Evolutionary conservation across 2,797 vertebrate species (phyloP).

Genomic region (Micromesistius poutassou): DNA sequence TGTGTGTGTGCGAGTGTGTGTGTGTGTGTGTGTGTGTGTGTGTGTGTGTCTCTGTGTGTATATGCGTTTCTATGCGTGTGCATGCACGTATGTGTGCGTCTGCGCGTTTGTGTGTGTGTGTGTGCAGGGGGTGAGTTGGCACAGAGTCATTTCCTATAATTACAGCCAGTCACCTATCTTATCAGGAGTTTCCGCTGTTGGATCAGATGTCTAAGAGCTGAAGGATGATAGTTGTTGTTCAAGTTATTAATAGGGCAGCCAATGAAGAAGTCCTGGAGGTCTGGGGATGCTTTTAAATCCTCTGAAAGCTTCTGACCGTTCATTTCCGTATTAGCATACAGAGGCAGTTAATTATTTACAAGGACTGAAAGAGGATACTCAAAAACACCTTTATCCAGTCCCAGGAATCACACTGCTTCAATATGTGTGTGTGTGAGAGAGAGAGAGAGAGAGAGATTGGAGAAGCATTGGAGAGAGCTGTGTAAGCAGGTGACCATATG

Average conservation of each 20-base stretch:
- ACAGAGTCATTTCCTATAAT: not conserved
- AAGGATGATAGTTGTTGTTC: not conserved
- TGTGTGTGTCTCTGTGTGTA: slow-evolving; percentile 1
- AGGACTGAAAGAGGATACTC: not conserved
- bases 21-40: not conserved
- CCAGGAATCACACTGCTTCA: too few species aligned
- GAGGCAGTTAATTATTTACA: slow-evolving; percentile 1
- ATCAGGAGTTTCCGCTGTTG: not conserved
- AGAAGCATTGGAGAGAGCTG: not conserved
- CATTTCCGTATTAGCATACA: not conserved
- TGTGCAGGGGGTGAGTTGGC: not conserved
- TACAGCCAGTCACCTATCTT: not conserved
- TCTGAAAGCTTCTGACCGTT: not conserved
- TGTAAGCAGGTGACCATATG: not conserved
- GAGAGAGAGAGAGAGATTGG: not conserved
- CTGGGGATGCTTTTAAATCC: not conserved
- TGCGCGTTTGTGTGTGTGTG: not conserved
- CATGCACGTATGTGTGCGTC: not conserved
- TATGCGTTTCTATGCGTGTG: not conserved
- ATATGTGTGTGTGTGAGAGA: not conserved
- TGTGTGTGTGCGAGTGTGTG: not conserved
- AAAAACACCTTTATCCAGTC: not conserved
- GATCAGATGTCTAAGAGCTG: not conserved
- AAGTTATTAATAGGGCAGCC: not conserved
- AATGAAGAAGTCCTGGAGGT: not conserved